Evolutionary conservation across 2,797 vertebrate genomes (phyloP), one percentile per base, ranked within the genome.

Genomic region (Lerista edwardsae): DNA sequence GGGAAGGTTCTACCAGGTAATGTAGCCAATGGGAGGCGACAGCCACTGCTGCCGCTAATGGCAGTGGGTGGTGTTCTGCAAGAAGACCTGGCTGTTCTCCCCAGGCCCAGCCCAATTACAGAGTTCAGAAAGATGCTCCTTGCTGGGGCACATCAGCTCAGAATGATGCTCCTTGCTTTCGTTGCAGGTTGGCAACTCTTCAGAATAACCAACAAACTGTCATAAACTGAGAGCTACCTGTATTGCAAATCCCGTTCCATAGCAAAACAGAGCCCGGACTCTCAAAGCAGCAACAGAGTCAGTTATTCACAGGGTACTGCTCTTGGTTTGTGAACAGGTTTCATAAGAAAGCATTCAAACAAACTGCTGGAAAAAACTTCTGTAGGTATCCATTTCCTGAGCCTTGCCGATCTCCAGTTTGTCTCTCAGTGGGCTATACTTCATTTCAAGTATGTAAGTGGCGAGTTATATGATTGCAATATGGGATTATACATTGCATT

Each of bases 311-410:
- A 7, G 27, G 47, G 51, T 79, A 47, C 44, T 15, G 2, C 57
- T 89, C 41, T 34, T 88, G 65, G 86, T 55, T 55, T 75, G 80
- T 55, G n/a, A 67, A 80, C 44, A 34, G 64, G 76, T 88, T 93
- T 27, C 4, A 12, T 86, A 57, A 87, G 55, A 68, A 44, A 87
- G 19, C 82, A 79, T 86, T 23, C 15, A 75, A 15, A 44, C 86
- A 84, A 88, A 91, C 62, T 41, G 6, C 36, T 62, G 57, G 25
- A 9, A 8, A n/a, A 72, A 15, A 61, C 44, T 34, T 44, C 31
- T 44, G 57, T 41, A 7, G 9, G 65, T 84, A 75, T 76, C 65
- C 19, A 36, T 80, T 78, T 29, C 80, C 55, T 29, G n/a, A 68
- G 44, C 65, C 73, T 36, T 25, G 8, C 31, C 31, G 64, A 88